Evolutionary conservation across 2,888 invertebrate genomes (phyloP).

Genomic region (Plutella xylostella): DNA sequence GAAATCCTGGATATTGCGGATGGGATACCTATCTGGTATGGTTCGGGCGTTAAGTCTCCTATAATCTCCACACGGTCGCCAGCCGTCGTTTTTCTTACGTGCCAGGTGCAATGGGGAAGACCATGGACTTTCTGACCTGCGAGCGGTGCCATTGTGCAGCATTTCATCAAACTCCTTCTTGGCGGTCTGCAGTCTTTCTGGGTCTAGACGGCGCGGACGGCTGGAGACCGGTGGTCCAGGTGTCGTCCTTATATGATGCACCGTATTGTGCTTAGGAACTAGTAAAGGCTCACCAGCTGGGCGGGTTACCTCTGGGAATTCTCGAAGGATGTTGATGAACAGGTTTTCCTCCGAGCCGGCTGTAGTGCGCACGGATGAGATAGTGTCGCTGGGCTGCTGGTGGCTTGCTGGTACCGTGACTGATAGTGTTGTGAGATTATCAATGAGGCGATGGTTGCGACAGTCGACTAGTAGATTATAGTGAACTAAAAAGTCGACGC

Average conservation of each 20-base stretch:
- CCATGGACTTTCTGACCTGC: slow-evolving; percentile 13
- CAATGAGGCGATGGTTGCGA: slow-evolving; percentile 16
- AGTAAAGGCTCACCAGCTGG: slow-evolving; percentile 7
- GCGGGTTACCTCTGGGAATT: slow-evolving; percentile 6
- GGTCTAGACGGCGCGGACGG: slow-evolving; percentile 21
- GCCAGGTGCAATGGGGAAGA: slow-evolving; percentile 14
- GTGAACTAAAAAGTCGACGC: slow-evolving; percentile 23
- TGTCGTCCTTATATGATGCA: slow-evolving; percentile 13
- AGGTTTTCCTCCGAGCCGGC: slow-evolving; percentile 4
- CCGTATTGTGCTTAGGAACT: slow-evolving; percentile 11
- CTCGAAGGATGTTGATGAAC: slow-evolving; percentile 9
- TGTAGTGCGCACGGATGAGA: slow-evolving; percentile 3
- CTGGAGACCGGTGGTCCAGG: slow-evolving; percentile 12
- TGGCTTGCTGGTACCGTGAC: slow-evolving; percentile 7
- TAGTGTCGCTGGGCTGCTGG: background rate
- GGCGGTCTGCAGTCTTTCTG: slow-evolving; percentile 17
- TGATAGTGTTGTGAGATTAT: slow-evolving; percentile 3
- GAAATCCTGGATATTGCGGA: slow-evolving; percentile 20
- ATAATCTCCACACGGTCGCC: slow-evolving; percentile 5
- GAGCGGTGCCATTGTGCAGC: slow-evolving; percentile 8
- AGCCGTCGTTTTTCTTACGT: slow-evolving; percentile 14
- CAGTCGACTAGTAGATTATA: slow-evolving; percentile 24
- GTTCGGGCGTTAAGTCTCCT: slow-evolving; percentile 1
- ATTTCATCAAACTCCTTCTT: slow-evolving; percentile 21
- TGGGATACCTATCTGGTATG: background rate